Base-by-base conservation (phyloP, 2,888 invertebrate genomes). In the Alloscopus bannaensis region DNA sequence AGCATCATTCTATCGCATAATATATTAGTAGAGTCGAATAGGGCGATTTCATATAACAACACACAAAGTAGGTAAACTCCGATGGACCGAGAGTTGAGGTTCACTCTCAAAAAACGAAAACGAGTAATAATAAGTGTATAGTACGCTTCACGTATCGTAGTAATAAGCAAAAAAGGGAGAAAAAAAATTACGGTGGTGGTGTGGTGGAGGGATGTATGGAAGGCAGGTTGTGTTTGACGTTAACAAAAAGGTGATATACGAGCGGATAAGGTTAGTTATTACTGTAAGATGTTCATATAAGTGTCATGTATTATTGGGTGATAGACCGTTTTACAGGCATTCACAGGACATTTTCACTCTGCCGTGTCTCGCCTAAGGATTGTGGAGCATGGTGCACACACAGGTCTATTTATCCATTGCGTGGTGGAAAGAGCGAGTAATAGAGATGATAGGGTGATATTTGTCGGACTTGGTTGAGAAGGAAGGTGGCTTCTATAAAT, bases 261-360 rank as follows among this genome's bases (percentile, higher is more conserved):
- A 62, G 62, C 36, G 71, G 71, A 62, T 72, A 72, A 72, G 71
- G 60, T 72, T 72, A 72, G 60, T 72, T 72, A 60, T 62, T 62
- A 62, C 62, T 62, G 71, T 72, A 57, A 65, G 57, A 40, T 52
- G 65, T 73, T 57, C 65, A 57, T 73, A 73, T 47, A 73, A 65
- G 65, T 73, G 73, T 73, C 73, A 65, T 64, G 62, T 71, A 73
- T 73, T 64, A 73, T 73, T 65, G 73, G 64, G 73, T 73, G 65
- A 73, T 73, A 73, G 73, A 73, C 71, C 71, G 62, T 72, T 72
- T 72, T 62, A 72, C 62, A 72, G 71, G 71, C 73, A 73, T 73
- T 73, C 52, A 73, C 73, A 73, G 73, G 73, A 73, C 73, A 73
- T 73, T 73, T 73, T 73, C 73, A 73, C 73, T 73, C 62, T 28